Conservation (phyloP, 1,140 invertebrate species). For the Myzus persicae region DNA sequence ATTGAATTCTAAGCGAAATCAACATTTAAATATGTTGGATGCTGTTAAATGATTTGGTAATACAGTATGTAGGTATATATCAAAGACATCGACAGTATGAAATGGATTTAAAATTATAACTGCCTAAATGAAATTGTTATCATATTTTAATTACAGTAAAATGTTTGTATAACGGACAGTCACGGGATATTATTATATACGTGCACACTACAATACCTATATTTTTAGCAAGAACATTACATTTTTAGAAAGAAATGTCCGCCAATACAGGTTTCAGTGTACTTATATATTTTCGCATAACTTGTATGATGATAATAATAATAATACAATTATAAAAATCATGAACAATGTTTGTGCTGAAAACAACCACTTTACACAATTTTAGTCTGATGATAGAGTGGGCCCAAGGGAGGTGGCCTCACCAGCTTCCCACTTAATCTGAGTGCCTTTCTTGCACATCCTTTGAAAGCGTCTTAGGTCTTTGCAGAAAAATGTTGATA, state of each 20-base stretch:
- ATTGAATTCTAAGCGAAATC: background rate
- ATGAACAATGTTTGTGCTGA: background rate
- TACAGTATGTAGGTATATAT: background rate
- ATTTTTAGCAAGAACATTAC: too few species aligned
- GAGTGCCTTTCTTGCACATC: background rate
- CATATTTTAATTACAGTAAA: too few species aligned
- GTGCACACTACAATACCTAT: too few species aligned
- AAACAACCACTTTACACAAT: background rate
- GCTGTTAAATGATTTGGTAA: too few species aligned
- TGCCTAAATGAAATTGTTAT: background rate
- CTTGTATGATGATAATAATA: background rate
- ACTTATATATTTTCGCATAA: too few species aligned
- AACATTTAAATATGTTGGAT: too few species aligned
- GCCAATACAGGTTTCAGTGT: too few species aligned
- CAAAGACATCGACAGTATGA: background rate
- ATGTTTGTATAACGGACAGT: too few species aligned
- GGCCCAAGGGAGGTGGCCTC: background rate
- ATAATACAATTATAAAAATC: background rate
- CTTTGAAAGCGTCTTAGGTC: fast-evolving
- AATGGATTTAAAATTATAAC: background rate
- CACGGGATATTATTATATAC: too few species aligned
- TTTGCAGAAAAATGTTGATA: background rate
- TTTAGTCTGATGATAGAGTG: background rate
- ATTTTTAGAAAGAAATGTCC: too few species aligned
- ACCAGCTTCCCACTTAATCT: background rate